These are phyloP conservation scores for Bellardia bayeri DNA, from an alignment of 2,888 invertebrate genomes.

Conservation along the genomic window DNA sequence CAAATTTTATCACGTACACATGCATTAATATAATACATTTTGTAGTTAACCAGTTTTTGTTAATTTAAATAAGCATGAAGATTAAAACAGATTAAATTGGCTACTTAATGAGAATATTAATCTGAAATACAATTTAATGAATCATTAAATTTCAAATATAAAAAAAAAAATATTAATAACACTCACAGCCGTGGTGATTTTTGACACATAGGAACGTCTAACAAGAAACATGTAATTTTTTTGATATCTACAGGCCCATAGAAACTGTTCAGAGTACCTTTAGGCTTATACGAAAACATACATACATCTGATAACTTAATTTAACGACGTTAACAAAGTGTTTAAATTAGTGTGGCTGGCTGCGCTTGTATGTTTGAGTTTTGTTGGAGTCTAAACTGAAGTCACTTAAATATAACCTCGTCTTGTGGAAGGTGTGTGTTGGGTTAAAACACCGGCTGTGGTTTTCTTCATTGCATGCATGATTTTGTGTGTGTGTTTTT, in stretches of 20 bases:
- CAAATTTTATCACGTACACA: neutral
- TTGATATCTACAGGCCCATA: too few species aligned
- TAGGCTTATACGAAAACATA: too few species aligned
- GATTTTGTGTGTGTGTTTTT: neutral
- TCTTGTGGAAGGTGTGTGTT: neutral
- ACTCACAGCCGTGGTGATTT: neutral
- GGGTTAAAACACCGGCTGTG: neutral
- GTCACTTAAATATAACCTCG: slow-evolving; percentile 55
- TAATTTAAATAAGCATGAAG: slow-evolving; percentile 1
- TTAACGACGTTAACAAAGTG: neutral
- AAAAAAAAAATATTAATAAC: neutral
- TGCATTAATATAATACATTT: neutral
- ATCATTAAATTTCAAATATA: slow-evolving; percentile 2
- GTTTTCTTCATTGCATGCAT: neutral
- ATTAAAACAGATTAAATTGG: neutral
- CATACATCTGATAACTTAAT: neutral
- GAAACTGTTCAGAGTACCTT: too few species aligned
- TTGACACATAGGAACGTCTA: neutral
- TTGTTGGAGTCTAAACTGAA: slow-evolving; percentile 18
- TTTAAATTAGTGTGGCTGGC: neutral
- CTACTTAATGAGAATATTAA: neutral
- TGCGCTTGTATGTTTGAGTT: neutral
- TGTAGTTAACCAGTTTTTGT: neutral
- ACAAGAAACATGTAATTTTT: too few species aligned
- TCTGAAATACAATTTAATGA: slow-evolving; percentile 20